phyloP scores from a whole-genome alignment of 2,888 invertebrate species.

The Latheticus oryzae region DNA sequence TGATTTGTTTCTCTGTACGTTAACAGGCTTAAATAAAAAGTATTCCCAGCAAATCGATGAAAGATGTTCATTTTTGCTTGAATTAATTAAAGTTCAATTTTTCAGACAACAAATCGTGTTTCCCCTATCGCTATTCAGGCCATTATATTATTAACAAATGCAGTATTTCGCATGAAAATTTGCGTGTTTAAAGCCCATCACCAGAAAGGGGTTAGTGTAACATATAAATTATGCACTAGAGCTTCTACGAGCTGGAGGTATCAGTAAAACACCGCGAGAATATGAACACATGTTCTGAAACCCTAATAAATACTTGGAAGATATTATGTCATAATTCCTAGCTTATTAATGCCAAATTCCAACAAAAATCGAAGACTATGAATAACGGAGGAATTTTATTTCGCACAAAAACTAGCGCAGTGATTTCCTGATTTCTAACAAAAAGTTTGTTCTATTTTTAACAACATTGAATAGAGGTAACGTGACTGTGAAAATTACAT shows the following conservation, averaged over 20 bases:
- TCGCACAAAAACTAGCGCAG: too few relatives aligned
- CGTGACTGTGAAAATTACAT: too few relatives aligned
- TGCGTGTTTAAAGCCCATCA: slow-evolving; percentile 25
- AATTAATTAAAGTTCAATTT: slow-evolving; percentile 9
- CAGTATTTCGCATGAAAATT: slow-evolving; percentile 26
- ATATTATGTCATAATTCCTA: too few relatives aligned
- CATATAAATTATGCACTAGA: slow-evolving; percentile 28
- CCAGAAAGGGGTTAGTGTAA: slow-evolving; percentile 23
- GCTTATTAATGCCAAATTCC: too few relatives aligned
- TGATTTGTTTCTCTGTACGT: slow-evolving; percentile 6
- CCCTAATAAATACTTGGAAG: slow-evolving; percentile 18
- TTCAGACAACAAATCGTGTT: slow-evolving; percentile 4
- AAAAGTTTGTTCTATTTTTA: too few relatives aligned
- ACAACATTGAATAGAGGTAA: too few relatives aligned
- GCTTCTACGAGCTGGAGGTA: slow-evolving; percentile 3
- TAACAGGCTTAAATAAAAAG: too few relatives aligned
- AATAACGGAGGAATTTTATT: too few relatives aligned
- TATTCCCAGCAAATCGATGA: too few relatives aligned
- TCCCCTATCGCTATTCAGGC: neutral
- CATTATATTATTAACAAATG: slow-evolving; percentile 16
- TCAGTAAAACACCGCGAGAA: slow-evolving; percentile 16
- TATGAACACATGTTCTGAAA: slow-evolving; percentile 22
- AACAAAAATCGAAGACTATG: too few relatives aligned
- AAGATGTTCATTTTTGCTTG: too few relatives aligned
- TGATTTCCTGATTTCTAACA: too few relatives aligned